A percentile compares a stretch with the other conserved stretches of the same genome.
These are phyloP conservation scores for Nematostella vectensis DNA, from an alignment of 92 coral and sea anemone genomes.

Conservation along the genomic window DNA sequence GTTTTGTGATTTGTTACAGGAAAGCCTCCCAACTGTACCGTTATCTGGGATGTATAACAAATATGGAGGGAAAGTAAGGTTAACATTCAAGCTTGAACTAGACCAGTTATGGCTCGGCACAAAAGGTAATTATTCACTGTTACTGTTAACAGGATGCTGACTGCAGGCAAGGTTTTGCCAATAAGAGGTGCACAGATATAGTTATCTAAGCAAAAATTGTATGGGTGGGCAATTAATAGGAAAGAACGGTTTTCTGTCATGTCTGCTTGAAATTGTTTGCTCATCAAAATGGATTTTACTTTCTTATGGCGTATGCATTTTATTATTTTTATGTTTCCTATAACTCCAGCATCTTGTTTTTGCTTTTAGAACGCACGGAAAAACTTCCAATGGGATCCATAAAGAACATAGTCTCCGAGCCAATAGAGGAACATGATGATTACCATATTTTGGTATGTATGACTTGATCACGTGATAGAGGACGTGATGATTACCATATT, in stretches of 20 bases:
- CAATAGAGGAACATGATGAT: conserved; percentile 93
- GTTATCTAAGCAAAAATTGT: too few species aligned
- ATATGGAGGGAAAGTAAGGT: conserved; percentile 92
- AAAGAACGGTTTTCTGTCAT: too few species aligned
- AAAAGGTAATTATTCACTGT: conserved; percentile 51
- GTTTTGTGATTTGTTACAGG: conserved; percentile 22
- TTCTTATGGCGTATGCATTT: too few species aligned
- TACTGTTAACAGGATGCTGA: not conserved
- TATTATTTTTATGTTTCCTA: too few species aligned
- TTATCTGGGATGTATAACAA: conserved; percentile 95
- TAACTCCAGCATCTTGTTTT: too few species aligned
- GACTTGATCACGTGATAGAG: too few species aligned
- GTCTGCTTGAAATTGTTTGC: too few species aligned
- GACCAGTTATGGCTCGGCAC: conserved; percentile 99
- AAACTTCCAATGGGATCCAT: conserved; percentile 99
- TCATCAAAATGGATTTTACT: too few species aligned
- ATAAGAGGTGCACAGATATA: not conserved
- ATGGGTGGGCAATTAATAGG: too few species aligned
- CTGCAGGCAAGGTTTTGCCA: not conserved
- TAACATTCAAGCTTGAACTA: conserved; percentile 91
- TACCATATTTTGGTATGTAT: conserved; percentile 86
- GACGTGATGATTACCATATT: conserved; percentile 89
- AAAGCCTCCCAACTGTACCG: conserved; percentile 77
- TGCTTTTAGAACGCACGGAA: conserved; percentile 87
- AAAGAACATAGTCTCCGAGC: conserved; percentile 91